Evolutionary conservation across 2,113 vertebrate species (phyloP), one percentile per base, ranked within the genome.

Genomic region (Carassius carassius): DNA sequence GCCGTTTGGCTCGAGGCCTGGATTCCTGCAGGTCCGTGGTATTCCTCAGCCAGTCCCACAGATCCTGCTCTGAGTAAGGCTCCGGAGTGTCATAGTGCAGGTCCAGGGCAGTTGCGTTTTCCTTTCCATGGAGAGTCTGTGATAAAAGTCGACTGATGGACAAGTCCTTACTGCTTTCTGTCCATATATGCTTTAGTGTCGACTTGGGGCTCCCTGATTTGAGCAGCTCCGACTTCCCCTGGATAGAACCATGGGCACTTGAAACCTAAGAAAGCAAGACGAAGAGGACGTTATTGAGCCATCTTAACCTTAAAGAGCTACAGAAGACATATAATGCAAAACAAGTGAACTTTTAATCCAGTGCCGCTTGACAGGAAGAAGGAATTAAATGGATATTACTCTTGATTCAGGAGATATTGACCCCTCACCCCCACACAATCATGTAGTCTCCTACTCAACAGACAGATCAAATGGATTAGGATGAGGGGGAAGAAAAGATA

Each of bases 21-120:
- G 98, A 97, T 84, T 99, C 98, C 93, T 98, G 97, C 78, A 95
- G 93, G 54, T 99, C 98, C 23, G 97, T 98, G 93, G 97, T 95
- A 95, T 99, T 99, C 91, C 97, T 96, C 94, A 99, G 95, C 98
- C 98, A 99, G 89, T 99, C 98, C 98, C 98, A 99, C 91, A 99
- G 95, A 89, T 99, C 98, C 95, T 98, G 97, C 86, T 99, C 98
- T 49, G 97, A 97, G 92, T 99, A 99, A 76, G 98, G 98, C 94
- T 98, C 97, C 44, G 98, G 98, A 69, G 97, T 97, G 89, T 99
- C 97, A 1, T 99, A 99, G 85, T 94, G 95, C 92, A 99, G 96
- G 94, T 98, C 96, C 95, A 99, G 94, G 88, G 98, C 97, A 78
- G 98, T 98, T 90, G 95, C 95, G 72, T 99, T 99, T 88, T 99